A percentile compares a stretch with the other conserved stretches of the same genome.
phyloP scores from a whole-genome alignment of 2,888 invertebrate species.

The Catocala fraxini region DNA sequence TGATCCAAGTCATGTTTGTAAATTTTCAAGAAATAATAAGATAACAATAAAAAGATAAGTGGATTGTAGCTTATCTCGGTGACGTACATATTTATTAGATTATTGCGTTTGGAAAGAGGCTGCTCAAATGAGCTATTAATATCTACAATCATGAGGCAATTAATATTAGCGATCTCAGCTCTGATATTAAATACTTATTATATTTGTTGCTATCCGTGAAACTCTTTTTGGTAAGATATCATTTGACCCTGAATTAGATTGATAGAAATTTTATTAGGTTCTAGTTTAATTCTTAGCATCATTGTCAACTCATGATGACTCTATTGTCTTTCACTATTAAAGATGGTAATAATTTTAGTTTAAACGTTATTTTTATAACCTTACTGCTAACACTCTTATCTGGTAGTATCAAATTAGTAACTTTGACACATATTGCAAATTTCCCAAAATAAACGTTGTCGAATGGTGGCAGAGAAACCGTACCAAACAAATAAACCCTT shows the following conservation, averaged over 20 bases:
- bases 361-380: too few relatives aligned
- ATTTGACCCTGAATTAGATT: too few relatives aligned
- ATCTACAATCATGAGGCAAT: constrained; percentile 23
- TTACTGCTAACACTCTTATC: too few relatives aligned
- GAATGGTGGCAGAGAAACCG: not conserved
- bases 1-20: constrained; percentile 35
- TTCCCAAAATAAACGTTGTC: too few relatives aligned
- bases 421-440: too few relatives aligned
- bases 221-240: too few relatives aligned
- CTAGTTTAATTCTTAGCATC: too few relatives aligned
- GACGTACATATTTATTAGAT: constrained; percentile 37
- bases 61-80: constrained; percentile 31
- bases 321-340: too few relatives aligned
- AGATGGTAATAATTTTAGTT: too few relatives aligned
- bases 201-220: not conserved
- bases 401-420: too few relatives aligned
- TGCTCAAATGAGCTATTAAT: constrained; percentile 31
- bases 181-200: not conserved
- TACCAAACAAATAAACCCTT: constrained; percentile 12
- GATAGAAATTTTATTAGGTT: too few relatives aligned
- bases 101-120: constrained; percentile 22
- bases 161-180: constrained; percentile 14
- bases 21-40: constrained; percentile 11
- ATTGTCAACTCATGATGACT: too few relatives aligned
- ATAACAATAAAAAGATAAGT: constrained; percentile 27